Conservation (phyloP, 2,888 invertebrate genomes). For the Caenorhabditis plicata region DNA sequence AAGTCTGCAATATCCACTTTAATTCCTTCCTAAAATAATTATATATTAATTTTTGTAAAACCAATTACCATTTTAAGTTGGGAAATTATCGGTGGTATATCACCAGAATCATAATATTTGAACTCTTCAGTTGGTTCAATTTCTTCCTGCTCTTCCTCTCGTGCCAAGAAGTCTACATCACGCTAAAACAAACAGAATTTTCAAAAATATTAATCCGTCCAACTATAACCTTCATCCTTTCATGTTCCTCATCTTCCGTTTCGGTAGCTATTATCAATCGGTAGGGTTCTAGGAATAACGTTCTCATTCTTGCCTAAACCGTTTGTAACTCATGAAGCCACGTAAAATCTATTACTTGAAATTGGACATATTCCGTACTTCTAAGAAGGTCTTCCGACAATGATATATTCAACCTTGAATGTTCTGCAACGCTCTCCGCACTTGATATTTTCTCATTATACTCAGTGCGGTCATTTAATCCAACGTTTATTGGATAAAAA, state of each 20-base stretch:
- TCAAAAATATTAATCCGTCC: too few relatives aligned
- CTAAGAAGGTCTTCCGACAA: conserved; percentile 9
- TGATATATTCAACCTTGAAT: conserved; percentile 13
- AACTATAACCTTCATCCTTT: conserved; percentile 7
- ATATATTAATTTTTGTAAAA: conserved; percentile 1
- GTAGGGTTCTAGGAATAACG: conserved; percentile 29
- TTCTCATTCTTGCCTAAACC: conserved; percentile 23
- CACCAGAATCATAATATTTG: neutral
- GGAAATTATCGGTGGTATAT: conserved; percentile 6
- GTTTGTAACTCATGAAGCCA: neutral
- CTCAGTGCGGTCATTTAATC: conserved; percentile 7
- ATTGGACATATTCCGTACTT: conserved; percentile 4
- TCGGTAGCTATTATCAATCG: conserved; percentile 18
- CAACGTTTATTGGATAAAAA: conserved; percentile 19
- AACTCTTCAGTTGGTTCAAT: neutral
- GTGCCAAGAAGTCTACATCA: conserved; percentile 5
- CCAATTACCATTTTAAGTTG: conserved; percentile 4
- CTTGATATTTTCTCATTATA: too few relatives aligned
- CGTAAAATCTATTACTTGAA: conserved; percentile 10
- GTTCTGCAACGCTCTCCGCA: conserved; percentile 4
- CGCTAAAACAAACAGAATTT: too few relatives aligned
- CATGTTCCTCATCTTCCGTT: conserved; percentile 7
- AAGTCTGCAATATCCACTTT: conserved; percentile 5
- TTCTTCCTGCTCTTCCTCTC: conserved; percentile 15
- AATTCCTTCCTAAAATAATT: conserved; percentile 6